Percentiles rank a stretch among this genome's conserved stretches.
Evolutionary conservation across 2,888 invertebrate genomes (phyloP).

Genomic region (Orthonychiurus folsomi): DNA sequence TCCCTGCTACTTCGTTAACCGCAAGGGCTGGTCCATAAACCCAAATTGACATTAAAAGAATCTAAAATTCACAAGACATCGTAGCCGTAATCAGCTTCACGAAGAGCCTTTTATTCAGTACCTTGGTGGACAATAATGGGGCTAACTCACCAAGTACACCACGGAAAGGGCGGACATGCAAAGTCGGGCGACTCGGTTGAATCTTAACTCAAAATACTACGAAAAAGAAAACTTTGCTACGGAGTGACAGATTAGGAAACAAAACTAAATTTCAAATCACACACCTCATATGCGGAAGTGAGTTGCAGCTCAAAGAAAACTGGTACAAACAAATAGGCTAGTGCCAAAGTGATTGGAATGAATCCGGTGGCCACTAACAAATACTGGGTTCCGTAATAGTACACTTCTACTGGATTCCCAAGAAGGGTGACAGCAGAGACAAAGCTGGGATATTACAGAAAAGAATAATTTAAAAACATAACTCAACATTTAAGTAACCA

Average conservation of each 20-base stretch:
- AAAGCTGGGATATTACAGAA: conserved; percentile 43
- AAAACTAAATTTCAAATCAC: background rate
- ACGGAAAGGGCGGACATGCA: conserved; percentile 43
- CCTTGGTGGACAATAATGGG: background rate
- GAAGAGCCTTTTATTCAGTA: background rate
- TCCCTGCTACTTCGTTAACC: conserved; percentile 75
- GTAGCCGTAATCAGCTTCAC: background rate
- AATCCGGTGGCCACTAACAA: conserved; percentile 40
- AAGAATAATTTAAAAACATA: conserved; percentile 42
- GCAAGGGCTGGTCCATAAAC: conserved; percentile 81
- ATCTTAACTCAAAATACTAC: conserved; percentile 45
- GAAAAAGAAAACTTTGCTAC: conserved; percentile 33
- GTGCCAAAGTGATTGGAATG: conserved; percentile 43
- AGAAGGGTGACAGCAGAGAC: conserved; percentile 50
- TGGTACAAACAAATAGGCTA: conserved; percentile 47
- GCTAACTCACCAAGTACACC: conserved; percentile 44
- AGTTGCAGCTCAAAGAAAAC: conserved; percentile 46
- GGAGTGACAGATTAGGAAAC: too few relatives aligned
- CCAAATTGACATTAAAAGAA: conserved; percentile 57
- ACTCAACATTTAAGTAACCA: background rate
- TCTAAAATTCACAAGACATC: conserved; percentile 4
- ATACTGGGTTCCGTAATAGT: conserved; percentile 46
- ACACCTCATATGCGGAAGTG: conserved; percentile 46
- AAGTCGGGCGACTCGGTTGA: conserved; percentile 42
- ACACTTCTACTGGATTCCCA: conserved; percentile 49